Evolutionary conservation across 1,140 invertebrate genomes (phyloP), one percentile per base, ranked within the genome.

Genomic region (Chymomyza costata): DNA sequence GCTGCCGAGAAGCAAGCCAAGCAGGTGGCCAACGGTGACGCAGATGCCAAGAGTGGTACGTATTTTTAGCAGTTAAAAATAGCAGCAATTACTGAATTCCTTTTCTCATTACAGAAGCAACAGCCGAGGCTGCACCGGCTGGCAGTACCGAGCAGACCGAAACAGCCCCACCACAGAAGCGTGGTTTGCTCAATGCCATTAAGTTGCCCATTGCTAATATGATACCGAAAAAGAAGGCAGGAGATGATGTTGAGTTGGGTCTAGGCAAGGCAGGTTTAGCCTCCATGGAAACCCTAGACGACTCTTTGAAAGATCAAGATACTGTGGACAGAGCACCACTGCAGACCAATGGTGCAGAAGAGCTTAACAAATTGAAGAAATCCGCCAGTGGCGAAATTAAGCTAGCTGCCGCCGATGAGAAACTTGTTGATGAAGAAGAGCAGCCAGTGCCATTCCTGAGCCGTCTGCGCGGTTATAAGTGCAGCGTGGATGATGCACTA

Each of bases 211-310:
- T 92, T 38, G 90, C 88, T 10, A 89, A 90, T 14, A 90, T 91
- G 46, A 89, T 92, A 61, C 89, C 89, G 3, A 87, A 86, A 45
- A 90, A 87, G 54, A 84, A 83, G 30, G 43, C 55, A 31, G 65
- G 60, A 32, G 84, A 80, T 8, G 86, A 87, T 67, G 86, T 88
- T 0, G 89, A 89, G 53, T 61, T 88, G 11, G 88, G 88, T 2
- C 66, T 85, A 53, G 81, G 85, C 51, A 89, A 89, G 65, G 92
- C 91, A 1, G 91, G 91, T 32, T 86, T 94, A 40, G 92, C 93
- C 0, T 93, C 92, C 1, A 90, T 92, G 87, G 93, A 93, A 74
- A 94, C 92, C 0, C 85, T 93, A 2, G 73, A 93, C 71, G 91
- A 92, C 62, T 85, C 84, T 0, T 85, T 87, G 1, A 88, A 88